These are phyloP conservation scores for Pogonomyrmex californicus DNA, from an alignment of 1,140 invertebrate genomes.

Conservation along the genomic window DNA sequence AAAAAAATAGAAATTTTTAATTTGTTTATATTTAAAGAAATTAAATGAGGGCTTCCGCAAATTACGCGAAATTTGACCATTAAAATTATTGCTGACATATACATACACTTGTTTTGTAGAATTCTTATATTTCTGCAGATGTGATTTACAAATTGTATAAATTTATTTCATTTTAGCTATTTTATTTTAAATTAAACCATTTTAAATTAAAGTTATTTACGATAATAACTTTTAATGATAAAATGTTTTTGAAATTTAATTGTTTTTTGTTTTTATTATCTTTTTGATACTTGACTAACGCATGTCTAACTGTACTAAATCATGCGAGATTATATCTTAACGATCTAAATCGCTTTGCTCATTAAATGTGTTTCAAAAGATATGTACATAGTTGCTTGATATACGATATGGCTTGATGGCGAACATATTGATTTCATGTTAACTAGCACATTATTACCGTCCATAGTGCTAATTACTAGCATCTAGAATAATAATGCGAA, in stretches of 20 bases:
- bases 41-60: not conserved
- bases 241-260: slow-evolving; percentile 18
- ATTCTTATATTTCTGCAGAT: not conserved
- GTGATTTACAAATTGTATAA: not conserved
- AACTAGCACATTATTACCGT: slow-evolving; percentile 19
- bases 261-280: slow-evolving; percentile 33
- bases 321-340: slow-evolving; percentile 52
- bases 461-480: slow-evolving; percentile 5
- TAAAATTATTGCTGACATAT: not conserved
- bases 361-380: slow-evolving; percentile 61
- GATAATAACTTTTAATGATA: not conserved
- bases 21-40: slow-evolving; percentile 10
- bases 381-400: slow-evolving; percentile 37
- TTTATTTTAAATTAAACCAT: not conserved
- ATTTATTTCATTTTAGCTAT: slow-evolving; percentile 1
- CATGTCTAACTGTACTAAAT: slow-evolving; percentile 40
- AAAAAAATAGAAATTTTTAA: slow-evolving; percentile 19
- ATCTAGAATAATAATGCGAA: not conserved
- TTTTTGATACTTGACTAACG: slow-evolving; percentile 35
- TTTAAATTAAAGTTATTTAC: slow-evolving; percentile 17
- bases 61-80: slow-evolving; percentile 19
- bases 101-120: not conserved
- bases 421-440: slow-evolving; percentile 56
- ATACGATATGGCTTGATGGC: slow-evolving; percentile 32
- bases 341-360: slow-evolving; percentile 59